These are phyloP conservation scores for Clarias macrocephalus DNA, from an alignment of 2,113 vertebrate species.

Conservation along the genomic window DNA sequence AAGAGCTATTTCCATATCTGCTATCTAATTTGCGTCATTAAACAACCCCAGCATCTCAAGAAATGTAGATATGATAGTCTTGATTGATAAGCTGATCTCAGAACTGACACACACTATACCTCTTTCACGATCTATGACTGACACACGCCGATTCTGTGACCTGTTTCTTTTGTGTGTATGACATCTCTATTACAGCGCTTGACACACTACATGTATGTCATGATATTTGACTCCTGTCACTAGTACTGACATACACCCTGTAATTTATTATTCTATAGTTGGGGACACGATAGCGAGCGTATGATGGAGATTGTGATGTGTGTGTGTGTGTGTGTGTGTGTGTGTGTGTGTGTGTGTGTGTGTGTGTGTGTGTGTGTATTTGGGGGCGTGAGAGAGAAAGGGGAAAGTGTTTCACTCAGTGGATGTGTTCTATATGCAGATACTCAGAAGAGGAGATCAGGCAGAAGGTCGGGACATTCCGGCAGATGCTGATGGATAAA, in stretches of 20 bases:
- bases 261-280: not conserved
- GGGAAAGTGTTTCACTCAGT: not conserved
- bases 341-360: slow-evolving; percentile 9
- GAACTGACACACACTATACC: not conserved
- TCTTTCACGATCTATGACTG: not conserved
- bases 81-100: not conserved
- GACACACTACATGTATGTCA: not conserved
- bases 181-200: slow-evolving; percentile 1
- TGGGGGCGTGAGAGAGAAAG: not conserved
- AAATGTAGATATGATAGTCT: not conserved
- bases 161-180: not conserved
- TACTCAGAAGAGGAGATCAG: slow-evolving; percentile 93
- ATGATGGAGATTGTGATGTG: not conserved
- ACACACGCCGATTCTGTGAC: slow-evolving; percentile 4
- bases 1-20: too few relatives aligned
- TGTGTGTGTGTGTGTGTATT: not conserved
- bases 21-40: not conserved
- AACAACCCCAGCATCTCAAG: not conserved
- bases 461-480: slow-evolving; percentile 95
- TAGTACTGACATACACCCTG: not conserved
- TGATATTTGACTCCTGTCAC: not conserved
- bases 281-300: not conserved
- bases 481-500: slow-evolving; percentile 99
- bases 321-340: not conserved
- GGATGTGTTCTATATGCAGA: slow-evolving; percentile 65